Conservation (phyloP, 1,140 invertebrate species). For the Yoshiicerus persimilis region DNA sequence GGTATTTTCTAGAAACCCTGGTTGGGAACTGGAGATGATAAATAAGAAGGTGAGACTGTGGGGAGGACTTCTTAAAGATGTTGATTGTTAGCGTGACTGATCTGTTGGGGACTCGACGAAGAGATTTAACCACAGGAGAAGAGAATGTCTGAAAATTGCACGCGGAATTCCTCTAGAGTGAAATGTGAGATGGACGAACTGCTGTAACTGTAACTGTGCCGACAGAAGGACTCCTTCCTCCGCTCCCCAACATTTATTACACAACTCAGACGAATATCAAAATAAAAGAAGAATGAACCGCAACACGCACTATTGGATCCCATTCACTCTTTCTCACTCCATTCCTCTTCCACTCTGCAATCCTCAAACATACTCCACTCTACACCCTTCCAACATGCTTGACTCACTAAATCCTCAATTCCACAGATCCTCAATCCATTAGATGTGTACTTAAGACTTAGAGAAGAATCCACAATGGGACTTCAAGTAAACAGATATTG, state of each 20-base stretch:
- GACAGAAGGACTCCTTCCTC: background rate
- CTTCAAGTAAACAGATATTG: too few relatives aligned
- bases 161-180: background rate
- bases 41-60: background rate
- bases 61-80: background rate
- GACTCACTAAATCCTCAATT: background rate
- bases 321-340: background rate
- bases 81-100: background rate
- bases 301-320: background rate
- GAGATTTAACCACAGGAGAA: background rate
- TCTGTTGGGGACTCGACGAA: background rate
- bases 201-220: background rate
- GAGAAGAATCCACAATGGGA: too few relatives aligned
- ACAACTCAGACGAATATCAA: background rate
- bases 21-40: background rate
- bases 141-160: background rate
- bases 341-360: background rate
- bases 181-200: background rate
- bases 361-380: background rate
- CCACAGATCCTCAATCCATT: too few relatives aligned
- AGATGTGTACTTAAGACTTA: too few relatives aligned
- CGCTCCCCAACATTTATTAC: background rate
- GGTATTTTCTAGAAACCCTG: background rate
- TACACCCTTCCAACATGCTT: background rate
- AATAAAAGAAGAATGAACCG: background rate